Base-by-base conservation (phyloP, 1,140 invertebrate genomes). In the Andrena cerasifolii region DNA sequence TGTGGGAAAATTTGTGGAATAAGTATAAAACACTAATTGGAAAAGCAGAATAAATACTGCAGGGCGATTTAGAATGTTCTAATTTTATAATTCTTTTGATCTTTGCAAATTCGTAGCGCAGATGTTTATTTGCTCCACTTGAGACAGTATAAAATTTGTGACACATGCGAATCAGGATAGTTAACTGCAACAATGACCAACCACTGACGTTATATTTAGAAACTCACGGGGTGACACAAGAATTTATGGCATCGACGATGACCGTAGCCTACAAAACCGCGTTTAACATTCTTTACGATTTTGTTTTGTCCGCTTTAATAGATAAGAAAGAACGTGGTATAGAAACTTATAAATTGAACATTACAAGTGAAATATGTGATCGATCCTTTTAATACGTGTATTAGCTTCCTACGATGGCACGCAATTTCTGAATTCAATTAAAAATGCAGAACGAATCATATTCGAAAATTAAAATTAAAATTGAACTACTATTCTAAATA, bases 211-310 rank as follows among this genome's bases (percentile, higher is more conserved):
- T 61, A 61, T 61, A 61, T 61, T 61, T 61, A 61, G 58, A 40
- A n/a, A 36, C 24, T 61, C 10, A 40, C 18, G 21, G n/a, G 58
- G 16, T 61, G 58, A 61, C 58, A 61, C 33, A 61, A 61, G 58
- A 40, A 61, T 5, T 24, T 40, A 33, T 40, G 33, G 8, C 40
- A 40, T 61, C 58, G 2, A 24, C n/a, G 33, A 36, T 61, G 33
- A 24, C n/a, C 21, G n/a, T 61, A 40, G 16, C 36, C 33, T 40
- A 61, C 36, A 40, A 14, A 24, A 24, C n/a, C 3, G 6, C n/a
- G 33, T 61, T 40, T 24, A 21, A 40, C 10, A 40, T 24, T 61
- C 8, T 43, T 24, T 6, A 4, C 10, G 6, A 1, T 10, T 21
- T 36, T 3, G 12, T 8, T 21, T n/a, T 6, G 1, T n/a, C 2